Evolutionary conservation across 2,797 vertebrate genomes (phyloP).

Genomic region (Eurystomus glaucurus): DNA sequence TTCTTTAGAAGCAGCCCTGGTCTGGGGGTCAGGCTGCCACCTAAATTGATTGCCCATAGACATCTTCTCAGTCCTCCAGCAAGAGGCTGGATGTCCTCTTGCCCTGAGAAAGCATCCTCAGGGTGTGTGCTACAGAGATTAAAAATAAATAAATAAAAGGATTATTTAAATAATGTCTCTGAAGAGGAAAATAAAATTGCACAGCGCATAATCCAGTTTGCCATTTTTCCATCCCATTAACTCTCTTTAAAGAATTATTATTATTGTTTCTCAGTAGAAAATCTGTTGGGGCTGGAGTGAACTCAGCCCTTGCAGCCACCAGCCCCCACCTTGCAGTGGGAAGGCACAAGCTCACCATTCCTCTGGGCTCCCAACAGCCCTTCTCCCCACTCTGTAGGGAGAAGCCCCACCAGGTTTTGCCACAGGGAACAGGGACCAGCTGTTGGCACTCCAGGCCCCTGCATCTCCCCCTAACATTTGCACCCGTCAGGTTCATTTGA

Average conservation of each 20-base stretch:
- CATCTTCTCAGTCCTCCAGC: neutral
- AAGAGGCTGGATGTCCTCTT: neutral
- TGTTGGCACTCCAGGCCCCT: accelerated
- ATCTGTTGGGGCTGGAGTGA: neutral
- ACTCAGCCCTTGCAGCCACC: neutral
- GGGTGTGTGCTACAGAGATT: neutral
- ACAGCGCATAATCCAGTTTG: neutral
- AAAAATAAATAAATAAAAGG: neutral
- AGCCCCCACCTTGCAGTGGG: neutral
- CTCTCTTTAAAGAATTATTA: neutral
- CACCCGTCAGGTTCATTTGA: neutral
- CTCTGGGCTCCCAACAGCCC: neutral
- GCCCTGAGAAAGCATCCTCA: neutral
- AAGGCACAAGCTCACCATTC: neutral
- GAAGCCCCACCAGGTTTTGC: neutral
- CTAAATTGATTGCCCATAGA: neutral
- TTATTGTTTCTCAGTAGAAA: neutral
- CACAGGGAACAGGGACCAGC: neutral
- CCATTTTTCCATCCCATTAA: neutral
- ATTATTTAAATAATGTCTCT: neutral
- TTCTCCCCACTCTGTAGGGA: neutral
- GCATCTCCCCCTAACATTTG: neutral
- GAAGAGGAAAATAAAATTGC: conserved; percentile 19
- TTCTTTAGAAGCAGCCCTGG: neutral
- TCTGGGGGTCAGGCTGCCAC: neutral